Evolutionary conservation across 2,113 vertebrate genomes (phyloP).

Genomic region (Planiliza haematocheilus): DNA sequence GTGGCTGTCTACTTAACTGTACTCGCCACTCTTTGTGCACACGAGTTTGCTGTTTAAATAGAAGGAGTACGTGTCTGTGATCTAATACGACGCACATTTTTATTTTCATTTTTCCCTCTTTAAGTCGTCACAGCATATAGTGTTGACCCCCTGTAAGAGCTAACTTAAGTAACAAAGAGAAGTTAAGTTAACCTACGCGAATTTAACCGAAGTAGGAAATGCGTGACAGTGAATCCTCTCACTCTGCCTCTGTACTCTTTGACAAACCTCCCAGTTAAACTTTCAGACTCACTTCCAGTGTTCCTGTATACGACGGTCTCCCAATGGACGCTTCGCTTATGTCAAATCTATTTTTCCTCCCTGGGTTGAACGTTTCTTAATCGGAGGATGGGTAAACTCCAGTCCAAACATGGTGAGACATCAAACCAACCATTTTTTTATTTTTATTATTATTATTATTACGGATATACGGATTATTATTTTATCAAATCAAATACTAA

Average conservation of each 20-base stretch:
- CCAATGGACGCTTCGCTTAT: background rate
- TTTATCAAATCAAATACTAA: background rate
- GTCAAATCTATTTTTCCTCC: background rate
- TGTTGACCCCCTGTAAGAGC: no score
- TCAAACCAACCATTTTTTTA: background rate
- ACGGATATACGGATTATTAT: no score
- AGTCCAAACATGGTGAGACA: conserved; percentile 75
- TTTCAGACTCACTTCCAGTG: background rate
- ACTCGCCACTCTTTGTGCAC: no score
- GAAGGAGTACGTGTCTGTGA: no score
- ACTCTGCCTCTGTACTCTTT: conserved; percentile 15
- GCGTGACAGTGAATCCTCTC: background rate
- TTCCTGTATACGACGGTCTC: background rate
- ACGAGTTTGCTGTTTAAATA: no score
- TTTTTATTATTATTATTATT: background rate
- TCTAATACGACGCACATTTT: no score
- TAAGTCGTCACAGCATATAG: no score
- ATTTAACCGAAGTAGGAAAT: conserved; percentile 38
- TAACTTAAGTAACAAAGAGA: no score
- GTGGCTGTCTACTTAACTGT: no score
- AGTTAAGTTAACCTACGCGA: background rate
- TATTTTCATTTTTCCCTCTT: no score
- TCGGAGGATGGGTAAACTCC: conserved; percentile 73
- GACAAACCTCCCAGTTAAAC: conserved; percentile 12
- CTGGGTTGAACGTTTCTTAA: conserved; percentile 11